Evolutionary conservation across 2,888 invertebrate species (phyloP), one percentile per base, ranked within the genome.

Genomic region (Gandaritis pyraliata): DNA sequence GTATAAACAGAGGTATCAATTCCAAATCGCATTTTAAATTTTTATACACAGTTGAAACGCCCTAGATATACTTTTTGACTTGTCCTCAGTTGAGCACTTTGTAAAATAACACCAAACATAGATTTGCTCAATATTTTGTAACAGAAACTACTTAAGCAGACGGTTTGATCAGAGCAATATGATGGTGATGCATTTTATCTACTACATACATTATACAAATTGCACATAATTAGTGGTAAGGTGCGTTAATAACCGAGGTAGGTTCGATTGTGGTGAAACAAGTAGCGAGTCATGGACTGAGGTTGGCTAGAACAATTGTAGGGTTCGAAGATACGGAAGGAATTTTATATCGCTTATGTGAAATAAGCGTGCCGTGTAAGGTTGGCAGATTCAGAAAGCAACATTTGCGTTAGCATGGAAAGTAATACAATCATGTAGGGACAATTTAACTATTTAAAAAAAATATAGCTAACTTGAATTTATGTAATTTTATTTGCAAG

Each of bases 391-490:
- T 62, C 57, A 55, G 55, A 58, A 52, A 60, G 59, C 58, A 68
- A 74, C 78, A 75, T 80, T 78, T 74, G 69, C 63, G 72, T 75
- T 75, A 75, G 76, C 73, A 77, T 76, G 48, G 69, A 77, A 79
- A 72, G 76, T 83, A 82, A 82, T 77, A 81, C 76, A 81, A 81
- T 83, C 84, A 83, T 86, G 85, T 88, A 88, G 89, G 83, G 82
- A 87, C 84, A 89, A 90, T 88, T 87, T 82, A 86, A 83, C 81
- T 87, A 88, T 86, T 85, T 86, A 87, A 87, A 82, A n/a, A 86
- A 85, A 77, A 82, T 84, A 57, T 90, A 90, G 91, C 87, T 90
- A 90, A 91, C 90, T 89, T 90, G 87, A 91, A 90, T 89, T 89
- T 88, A 88, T 88, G 86, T 88, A 88, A 85, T 87, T 83, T 89